Evolutionary conservation across 2,888 invertebrate species (phyloP).

Genomic region (Eilema caniola): DNA sequence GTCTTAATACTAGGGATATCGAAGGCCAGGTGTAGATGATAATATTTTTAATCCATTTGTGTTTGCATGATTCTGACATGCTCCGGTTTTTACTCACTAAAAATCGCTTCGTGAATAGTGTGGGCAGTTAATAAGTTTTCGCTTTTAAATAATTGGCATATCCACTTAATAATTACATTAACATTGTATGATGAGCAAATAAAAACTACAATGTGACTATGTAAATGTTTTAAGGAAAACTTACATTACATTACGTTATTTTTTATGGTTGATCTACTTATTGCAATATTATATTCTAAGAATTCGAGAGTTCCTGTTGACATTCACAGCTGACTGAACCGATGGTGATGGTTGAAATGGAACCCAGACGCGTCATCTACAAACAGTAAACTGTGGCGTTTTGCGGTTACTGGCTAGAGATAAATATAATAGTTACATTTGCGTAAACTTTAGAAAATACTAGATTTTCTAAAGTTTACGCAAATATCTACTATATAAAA

Average conservation of each 20-base stretch:
- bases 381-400: background rate
- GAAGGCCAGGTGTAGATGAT: background rate
- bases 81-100: background rate
- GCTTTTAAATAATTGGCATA: background rate
- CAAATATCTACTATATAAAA: too few relatives aligned
- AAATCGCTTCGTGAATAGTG: background rate
- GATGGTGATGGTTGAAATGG: slow-evolving; percentile 12
- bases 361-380: slow-evolving; percentile 8
- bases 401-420: background rate
- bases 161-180: background rate
- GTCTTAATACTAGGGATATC: background rate
- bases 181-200: background rate
- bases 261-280: slow-evolving; percentile 14
- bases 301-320: slow-evolving; percentile 18
- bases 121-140: background rate
- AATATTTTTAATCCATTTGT: background rate
- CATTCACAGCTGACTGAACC: slow-evolving; percentile 19
- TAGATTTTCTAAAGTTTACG: too few relatives aligned
- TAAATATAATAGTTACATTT: background rate
- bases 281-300: slow-evolving; percentile 14
- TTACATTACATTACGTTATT: background rate
- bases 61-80: too few relatives aligned
- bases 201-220: background rate
- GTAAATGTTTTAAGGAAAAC: background rate
- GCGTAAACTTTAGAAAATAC: too few relatives aligned